A percentile compares a stretch with the other conserved stretches of the same genome.
Conservation (phyloP, 2,113 vertebrate species). For the Arenaria interpres region DNA sequence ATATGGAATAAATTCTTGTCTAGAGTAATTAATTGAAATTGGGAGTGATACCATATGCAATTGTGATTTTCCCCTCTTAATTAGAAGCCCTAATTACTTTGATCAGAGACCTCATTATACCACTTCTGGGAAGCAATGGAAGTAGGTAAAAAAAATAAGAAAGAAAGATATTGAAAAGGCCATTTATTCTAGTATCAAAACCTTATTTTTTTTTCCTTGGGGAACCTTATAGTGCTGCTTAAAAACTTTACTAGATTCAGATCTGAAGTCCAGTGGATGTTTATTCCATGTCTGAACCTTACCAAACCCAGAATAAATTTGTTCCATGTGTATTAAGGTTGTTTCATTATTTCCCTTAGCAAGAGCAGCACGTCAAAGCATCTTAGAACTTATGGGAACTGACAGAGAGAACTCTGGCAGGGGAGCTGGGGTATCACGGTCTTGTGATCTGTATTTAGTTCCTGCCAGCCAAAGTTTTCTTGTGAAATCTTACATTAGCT, state of each 20-base stretch:
- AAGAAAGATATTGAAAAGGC: not conserved
- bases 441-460: not conserved
- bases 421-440: not conserved
- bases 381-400: not conserved
- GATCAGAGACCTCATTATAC: not conserved
- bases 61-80: not conserved
- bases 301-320: not conserved
- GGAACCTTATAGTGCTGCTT: not conserved
- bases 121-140: not conserved
- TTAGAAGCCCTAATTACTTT: slow-evolving; percentile 30
- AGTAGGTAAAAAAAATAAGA: not conserved
- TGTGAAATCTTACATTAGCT: not conserved
- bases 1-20: slow-evolving; percentile 5
- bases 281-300: not conserved
- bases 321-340: not conserved
- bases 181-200: not conserved
- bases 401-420: not conserved
- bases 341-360: not conserved
- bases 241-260: not conserved
- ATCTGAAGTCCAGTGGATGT: not conserved
- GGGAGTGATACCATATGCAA: not conserved
- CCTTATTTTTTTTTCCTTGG: rapidly evolving
- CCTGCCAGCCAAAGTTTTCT: not conserved
- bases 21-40: not conserved
- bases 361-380: not conserved